Evolutionary conservation across 2,888 invertebrate species (phyloP), one percentile per base, ranked within the genome.

Genomic region (Cheilosia pagana): DNA sequence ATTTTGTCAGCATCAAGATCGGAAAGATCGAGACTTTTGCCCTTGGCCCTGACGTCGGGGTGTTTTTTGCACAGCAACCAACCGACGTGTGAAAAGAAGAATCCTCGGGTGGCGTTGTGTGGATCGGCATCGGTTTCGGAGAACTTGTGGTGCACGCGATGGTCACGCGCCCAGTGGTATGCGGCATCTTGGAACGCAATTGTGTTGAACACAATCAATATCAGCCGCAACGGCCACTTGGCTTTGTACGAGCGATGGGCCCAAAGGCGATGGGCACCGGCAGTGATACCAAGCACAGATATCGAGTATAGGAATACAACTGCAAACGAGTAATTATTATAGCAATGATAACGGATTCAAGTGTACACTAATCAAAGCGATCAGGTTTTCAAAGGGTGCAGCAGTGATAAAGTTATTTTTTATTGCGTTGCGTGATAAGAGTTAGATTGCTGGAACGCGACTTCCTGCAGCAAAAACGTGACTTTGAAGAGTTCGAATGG

Each of bases 81-180:
- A 65, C 98, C 95, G 90, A 98, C 95, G 91, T 98, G 98, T 0
- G 98, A 95, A 92, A 98, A 98, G 93, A 98, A 98, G 93, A 98
- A 98, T 0, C 98, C 99, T 83, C 98, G 93, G 45, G 93, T 93
- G 0, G 96, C 95, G 90, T 98, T 98, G 91, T 98, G 98, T 0
- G 98, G 98, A 92, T 98, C 98, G 0, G 97, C 98, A 89, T 97
- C 95, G 0, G 97, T 97, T 90, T 97, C 97, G 16, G 95, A 96
- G 92, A 95, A 97, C 91, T 97, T 97, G 93, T 97, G 97, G 90
- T 98, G 96, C 90, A 96, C 95, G 87, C 96, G 93, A 91, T 95
- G 95, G 88, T 95, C 95, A 83, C 95, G 93, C 0, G 95, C 94
- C 95, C 95, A 95, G 89, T 95, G 95, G 60, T 95, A 93, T 0